Evolutionary conservation across 2,888 invertebrate species (phyloP).

Genomic region (Hyposoter dolosus): DNA sequence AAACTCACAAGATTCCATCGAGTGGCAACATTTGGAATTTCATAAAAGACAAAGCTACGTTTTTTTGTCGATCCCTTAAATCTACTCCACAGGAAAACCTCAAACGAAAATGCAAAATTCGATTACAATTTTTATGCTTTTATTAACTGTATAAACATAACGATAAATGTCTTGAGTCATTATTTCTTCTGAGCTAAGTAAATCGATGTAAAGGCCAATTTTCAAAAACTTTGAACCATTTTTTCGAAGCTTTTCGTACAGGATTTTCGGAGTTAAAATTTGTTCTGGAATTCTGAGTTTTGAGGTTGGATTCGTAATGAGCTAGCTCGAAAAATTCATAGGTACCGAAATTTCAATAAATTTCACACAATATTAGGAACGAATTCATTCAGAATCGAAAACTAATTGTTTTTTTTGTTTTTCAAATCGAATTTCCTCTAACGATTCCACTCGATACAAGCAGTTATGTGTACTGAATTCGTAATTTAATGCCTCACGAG

Average conservation of each 20-base stretch:
- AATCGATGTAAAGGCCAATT: too few relatives aligned
- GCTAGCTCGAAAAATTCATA: too few relatives aligned
- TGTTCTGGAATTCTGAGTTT: too few relatives aligned
- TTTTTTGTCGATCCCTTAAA: not conserved
- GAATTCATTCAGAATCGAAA: not conserved
- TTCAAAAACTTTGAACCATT: too few relatives aligned
- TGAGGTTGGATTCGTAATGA: too few relatives aligned
- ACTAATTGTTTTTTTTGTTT: too few relatives aligned
- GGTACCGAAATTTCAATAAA: not conserved
- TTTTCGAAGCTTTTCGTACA: too few relatives aligned
- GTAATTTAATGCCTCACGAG: constrained; percentile 27
- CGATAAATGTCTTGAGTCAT: not conserved
- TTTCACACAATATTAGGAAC: not conserved
- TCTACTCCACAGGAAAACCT: not conserved
- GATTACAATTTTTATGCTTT: not conserved
- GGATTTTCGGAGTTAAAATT: too few relatives aligned
- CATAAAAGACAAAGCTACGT: not conserved
- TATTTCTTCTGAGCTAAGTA: too few relatives aligned
- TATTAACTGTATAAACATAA: not conserved
- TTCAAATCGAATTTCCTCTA: not conserved
- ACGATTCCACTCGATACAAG: not conserved
- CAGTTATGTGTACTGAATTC: not conserved
- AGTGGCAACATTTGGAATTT: constrained; percentile 3
- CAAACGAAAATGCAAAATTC: not conserved
- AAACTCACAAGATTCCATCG: constrained; percentile 4